phyloP scores from a whole-genome alignment of 2,797 vertebrate species.

The Sarcophilus harrisii region DNA sequence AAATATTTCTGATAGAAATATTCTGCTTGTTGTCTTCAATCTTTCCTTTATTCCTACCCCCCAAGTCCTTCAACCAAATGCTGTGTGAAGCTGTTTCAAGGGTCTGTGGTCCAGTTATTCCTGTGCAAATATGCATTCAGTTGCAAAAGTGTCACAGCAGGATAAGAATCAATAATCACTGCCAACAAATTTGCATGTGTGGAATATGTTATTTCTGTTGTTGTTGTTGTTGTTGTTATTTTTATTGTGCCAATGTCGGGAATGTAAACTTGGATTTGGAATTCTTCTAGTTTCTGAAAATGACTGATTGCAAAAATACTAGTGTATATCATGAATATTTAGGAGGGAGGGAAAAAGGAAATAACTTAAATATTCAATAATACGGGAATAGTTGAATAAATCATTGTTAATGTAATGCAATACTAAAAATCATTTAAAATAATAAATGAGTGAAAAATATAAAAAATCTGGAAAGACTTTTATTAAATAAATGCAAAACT shows the following conservation, averaged over 20 bases:
- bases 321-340: neutral
- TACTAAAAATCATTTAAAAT: neutral
- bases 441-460: neutral
- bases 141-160: neutral
- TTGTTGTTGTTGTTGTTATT: neutral
- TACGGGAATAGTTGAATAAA: neutral
- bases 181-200: neutral
- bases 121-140: neutral
- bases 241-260: neutral
- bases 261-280: neutral
- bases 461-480: neutral
- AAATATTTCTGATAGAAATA: neutral
- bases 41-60: neutral
- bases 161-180: neutral
- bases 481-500: neutral
- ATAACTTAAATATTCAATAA: neutral
- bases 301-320: neutral
- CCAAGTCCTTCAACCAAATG: neutral
- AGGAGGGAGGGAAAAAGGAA: neutral
- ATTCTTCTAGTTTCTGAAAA: neutral
- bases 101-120: neutral
- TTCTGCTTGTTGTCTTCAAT: slow-evolving; percentile 9
- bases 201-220: neutral
- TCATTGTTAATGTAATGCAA: neutral
- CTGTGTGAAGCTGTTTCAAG: neutral